Percentiles rank a stretch among this genome's conserved stretches.
phyloP scores from a whole-genome alignment of 2,113 vertebrate species.

The Grammatotria lemairii region DNA sequence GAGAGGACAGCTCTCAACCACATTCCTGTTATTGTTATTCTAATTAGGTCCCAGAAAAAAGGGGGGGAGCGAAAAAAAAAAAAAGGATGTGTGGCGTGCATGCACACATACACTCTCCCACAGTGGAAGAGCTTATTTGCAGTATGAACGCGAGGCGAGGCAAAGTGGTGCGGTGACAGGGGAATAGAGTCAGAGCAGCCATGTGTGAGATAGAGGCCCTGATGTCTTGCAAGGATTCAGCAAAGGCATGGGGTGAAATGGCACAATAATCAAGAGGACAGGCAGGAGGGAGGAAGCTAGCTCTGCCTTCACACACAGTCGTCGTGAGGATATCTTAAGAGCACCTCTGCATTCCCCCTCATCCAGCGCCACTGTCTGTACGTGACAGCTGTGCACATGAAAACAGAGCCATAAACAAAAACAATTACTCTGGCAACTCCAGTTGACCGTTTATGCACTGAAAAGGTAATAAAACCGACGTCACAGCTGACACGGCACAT shows the following conservation, averaged over 20 bases:
- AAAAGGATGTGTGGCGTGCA: background rate
- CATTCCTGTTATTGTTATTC: conserved; percentile 76
- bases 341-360: conserved; percentile 35
- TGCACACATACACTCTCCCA: conserved; percentile 33
- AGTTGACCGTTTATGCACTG: conserved; percentile 35
- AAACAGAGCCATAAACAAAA: conserved; percentile 39
- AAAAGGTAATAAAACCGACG: background rate
- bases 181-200: conserved; percentile 38
- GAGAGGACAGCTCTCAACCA: conserved; percentile 51
- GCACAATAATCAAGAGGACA: conserved; percentile 60
- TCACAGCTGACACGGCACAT: conserved; percentile 4
- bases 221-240: conserved; percentile 59
- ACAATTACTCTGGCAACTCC: conserved; percentile 22
- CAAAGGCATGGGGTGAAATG: conserved; percentile 51
- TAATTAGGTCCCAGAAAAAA: conserved; percentile 61
- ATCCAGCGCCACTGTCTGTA: conserved; percentile 27
- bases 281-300: conserved; percentile 36
- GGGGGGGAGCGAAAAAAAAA: background rate
- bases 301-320: conserved; percentile 48
- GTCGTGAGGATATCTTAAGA: conserved; percentile 51
- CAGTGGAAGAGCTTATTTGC: conserved; percentile 44
- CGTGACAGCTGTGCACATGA: conserved; percentile 46
- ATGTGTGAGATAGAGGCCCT: conserved; percentile 57
- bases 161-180: background rate
- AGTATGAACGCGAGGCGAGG: conserved; percentile 26